Evolutionary conservation across 2,888 invertebrate species (phyloP).

Genomic region (Nephrotoma guestfalica): DNA sequence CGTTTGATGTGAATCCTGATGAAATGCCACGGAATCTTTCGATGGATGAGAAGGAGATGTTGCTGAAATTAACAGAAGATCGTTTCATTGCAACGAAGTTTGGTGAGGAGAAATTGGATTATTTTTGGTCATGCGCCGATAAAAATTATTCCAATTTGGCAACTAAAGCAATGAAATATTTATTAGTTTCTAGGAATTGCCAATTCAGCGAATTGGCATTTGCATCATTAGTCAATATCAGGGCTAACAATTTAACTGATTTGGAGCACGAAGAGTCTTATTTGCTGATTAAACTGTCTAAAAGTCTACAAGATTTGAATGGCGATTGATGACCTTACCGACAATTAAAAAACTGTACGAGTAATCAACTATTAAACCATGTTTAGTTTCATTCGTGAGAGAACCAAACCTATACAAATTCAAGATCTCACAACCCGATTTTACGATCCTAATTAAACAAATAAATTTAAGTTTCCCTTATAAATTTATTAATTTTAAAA

Average conservation of each 20-base stretch:
- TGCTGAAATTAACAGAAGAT: neutral
- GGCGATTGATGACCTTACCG: no score
- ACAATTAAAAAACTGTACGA: no score
- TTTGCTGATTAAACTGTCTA: neutral
- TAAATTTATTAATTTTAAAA: no score
- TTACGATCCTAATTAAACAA: no score
- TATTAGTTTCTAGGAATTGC: neutral
- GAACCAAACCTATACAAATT: no score
- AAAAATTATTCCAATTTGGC: neutral
- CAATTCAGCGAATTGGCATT: neutral
- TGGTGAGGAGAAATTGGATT: neutral
- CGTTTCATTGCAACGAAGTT: neutral
- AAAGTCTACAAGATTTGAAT: neutral
- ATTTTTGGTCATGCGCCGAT: neutral
- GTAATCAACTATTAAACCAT: no score
- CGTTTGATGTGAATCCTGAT: neutral
- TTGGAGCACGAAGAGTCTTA: neutral
- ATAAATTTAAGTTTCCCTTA: no score
- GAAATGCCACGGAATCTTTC: neutral
- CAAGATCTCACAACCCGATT: no score
- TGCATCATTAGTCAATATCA: neutral
- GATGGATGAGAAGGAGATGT: neutral
- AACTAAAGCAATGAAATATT: neutral
- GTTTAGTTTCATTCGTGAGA: no score
- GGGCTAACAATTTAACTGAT: neutral